A percentile compares a stretch with the other conserved stretches of the same genome.
phyloP scores from a whole-genome alignment of 2,888 invertebrate genomes.

The Stegophylla sp. region DNA sequence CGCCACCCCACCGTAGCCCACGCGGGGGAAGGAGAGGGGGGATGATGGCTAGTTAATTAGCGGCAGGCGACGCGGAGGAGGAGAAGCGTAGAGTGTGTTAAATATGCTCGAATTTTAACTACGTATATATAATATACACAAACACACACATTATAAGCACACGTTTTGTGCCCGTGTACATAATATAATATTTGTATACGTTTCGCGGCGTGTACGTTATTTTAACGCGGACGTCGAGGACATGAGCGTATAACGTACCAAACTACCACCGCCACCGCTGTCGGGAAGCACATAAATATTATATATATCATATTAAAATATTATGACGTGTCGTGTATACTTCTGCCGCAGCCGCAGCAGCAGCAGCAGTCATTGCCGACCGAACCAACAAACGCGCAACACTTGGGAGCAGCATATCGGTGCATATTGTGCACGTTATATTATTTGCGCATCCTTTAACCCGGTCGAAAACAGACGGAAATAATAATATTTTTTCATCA shows the following conservation, averaged over 20 bases:
- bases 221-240: slow-evolving; percentile 22
- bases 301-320: no score
- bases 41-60: slow-evolving; percentile 48
- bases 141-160: not conserved
- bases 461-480: slow-evolving; percentile 26
- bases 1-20: not conserved
- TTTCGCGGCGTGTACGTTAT: not conserved
- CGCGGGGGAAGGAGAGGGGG: no score
- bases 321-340: no score
- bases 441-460: slow-evolving; percentile 9
- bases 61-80: not conserved
- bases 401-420: no score
- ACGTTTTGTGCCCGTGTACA: not conserved
- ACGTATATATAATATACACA: not conserved
- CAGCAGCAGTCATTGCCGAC: not conserved
- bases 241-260: no score
- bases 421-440: not conserved
- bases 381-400: no score
- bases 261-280: no score
- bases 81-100: not conserved
- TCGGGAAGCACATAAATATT: no score
- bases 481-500: slow-evolving; percentile 29
- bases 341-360: not conserved
- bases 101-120: slow-evolving; percentile 44
- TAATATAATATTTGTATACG: no score